Base-by-base conservation (phyloP, 2,113 vertebrate genomes). In the Pseudorectes ferrugineus region DNA sequence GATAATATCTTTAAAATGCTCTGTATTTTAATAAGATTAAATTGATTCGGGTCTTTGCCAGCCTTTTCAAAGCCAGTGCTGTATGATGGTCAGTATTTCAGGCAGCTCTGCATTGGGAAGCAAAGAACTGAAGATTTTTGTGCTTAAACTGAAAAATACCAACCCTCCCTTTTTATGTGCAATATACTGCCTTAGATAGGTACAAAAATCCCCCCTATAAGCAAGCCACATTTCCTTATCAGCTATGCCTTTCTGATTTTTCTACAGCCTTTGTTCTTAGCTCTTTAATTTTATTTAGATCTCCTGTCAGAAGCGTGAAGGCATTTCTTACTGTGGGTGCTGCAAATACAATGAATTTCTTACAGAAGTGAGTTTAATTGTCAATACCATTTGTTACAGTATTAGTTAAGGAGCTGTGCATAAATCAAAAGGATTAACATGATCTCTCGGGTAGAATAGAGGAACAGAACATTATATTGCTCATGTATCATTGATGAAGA, bases 361-460 rank as follows among this genome's bases (percentile, higher is more conserved):
- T 82, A 75, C 77, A 85, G 84, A 92, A 92, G 66, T 29, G 71
- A 79, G 81, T 85, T 89, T 62, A 95, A 35, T 88, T 93, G 93
- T 80, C 91, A 93, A 89, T 94, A 93, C 87, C 93, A 85, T 95
- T 95, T 95, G 92, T 96, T 94, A 93, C 65, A 63, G 92, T 93
- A 94, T 95, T 95, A 96, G 79, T 84, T 83, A 94, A 94, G 92
- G 92, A 83, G 63, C 63, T 80, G 78, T 94, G 95, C 85, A 90
- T 96, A 96, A 95, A 94, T 90, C 93, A 93, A 92, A 97, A 93
- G 93, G 93, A 90, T 95, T 95, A 96, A 95, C 68, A 63, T 92
- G 89, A 84, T 89, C 82, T 95, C 81, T 85, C 0, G 5, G 58
- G 74, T 89, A 75, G 89, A 89, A 85, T 25, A 91, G 74, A 88